Percentiles rank a stretch among this genome's conserved stretches.
These are phyloP conservation scores for Oryzias woworae DNA, from an alignment of 2,113 vertebrate species.

Conservation along the genomic window DNA sequence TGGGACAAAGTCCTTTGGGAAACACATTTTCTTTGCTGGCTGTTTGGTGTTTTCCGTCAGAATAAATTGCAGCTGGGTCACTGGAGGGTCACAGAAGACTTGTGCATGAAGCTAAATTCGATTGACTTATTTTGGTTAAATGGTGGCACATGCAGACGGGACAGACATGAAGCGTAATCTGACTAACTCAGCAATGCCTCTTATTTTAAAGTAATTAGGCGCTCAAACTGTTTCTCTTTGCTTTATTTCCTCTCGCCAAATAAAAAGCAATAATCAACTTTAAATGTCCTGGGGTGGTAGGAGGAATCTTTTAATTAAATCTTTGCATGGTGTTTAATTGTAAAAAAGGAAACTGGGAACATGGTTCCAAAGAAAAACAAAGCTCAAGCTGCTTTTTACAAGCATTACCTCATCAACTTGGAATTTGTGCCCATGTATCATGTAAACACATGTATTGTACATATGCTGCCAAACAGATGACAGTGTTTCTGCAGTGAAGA, in stretches of 20 bases:
- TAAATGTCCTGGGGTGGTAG: slow-evolving; percentile 26
- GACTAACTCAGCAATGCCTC: slow-evolving; percentile 32
- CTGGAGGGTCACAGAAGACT: slow-evolving; percentile 18
- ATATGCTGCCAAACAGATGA: background rate
- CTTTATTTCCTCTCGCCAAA: slow-evolving; percentile 28
- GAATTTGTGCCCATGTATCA: slow-evolving; percentile 27
- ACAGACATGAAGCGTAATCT: slow-evolving; percentile 47
- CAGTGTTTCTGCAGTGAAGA: background rate
- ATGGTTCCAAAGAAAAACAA: slow-evolving; percentile 62
- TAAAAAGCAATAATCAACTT: slow-evolving; percentile 35
- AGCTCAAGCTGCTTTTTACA: slow-evolving; percentile 30
- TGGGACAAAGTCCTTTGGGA: too few species aligned
- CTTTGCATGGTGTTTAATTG: slow-evolving; percentile 60
- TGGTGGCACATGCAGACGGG: slow-evolving; percentile 47
- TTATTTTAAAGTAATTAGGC: slow-evolving; percentile 49
- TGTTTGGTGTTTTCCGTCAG: slow-evolving; percentile 14
- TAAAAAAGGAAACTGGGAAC: slow-evolving; percentile 60
- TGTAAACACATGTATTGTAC: slow-evolving; percentile 14
- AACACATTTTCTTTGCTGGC: background rate
- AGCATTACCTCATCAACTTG: slow-evolving; percentile 15
- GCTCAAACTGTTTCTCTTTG: slow-evolving; percentile 26
- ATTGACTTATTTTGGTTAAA: slow-evolving; percentile 49
- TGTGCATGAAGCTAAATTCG: slow-evolving; percentile 25
- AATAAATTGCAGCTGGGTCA: slow-evolving; percentile 1
- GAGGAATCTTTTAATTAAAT: slow-evolving; percentile 64